Base-by-base conservation (phyloP, 2,888 invertebrate genomes). In the Eilema sororculum region DNA sequence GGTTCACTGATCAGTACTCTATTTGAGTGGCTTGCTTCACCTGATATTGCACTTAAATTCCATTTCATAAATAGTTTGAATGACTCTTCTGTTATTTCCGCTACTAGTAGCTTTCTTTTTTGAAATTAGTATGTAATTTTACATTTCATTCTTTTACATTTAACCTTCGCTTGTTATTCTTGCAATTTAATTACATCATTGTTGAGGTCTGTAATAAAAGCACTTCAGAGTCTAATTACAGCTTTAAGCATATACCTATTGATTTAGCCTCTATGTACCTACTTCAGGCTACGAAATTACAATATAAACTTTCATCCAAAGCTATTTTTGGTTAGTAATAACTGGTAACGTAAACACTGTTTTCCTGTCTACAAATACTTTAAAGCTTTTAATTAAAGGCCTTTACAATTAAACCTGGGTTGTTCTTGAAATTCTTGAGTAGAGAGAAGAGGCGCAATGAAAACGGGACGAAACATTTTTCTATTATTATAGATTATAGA, bases 361-460 rank as follows among this genome's bases (percentile, higher is more conserved):
- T 22, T 61, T 25, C 41, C 4, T 9, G 16, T 3, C 16, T 9
- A 37, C 37, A 62, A 24, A 37, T 13, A 62, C 62, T 62, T 41
- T 37, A 24, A 62, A 41, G 16, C 37, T 62, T 41, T 62, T 62
- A 41, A 62, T 20, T 61, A 41, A 62, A 25, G 41, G 37, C 24
- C 20, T 62, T 30, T 62, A 24, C 37, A 37, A 24, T 22, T 24
- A 62, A 41, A 24, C 16, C 37, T 6, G 16, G 37, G 16, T 62
- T 41, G 3, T 0, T 37, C 12, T 22, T 24, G 24, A 62, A 41
- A 5, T 3, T 37, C 12, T 22, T 16, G 24, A 62, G 37, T 8
- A 16, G 22, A 61, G 13, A 13, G 16, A 62, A 41, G 62, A 24
- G 13, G 13, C n/a, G 24, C 37, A 37, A 9, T 20, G 20, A 6